A percentile compares a stretch with the other conserved stretches of the same genome.
phyloP scores from a whole-genome alignment of 2,797 vertebrate species.

The Channa striata region DNA sequence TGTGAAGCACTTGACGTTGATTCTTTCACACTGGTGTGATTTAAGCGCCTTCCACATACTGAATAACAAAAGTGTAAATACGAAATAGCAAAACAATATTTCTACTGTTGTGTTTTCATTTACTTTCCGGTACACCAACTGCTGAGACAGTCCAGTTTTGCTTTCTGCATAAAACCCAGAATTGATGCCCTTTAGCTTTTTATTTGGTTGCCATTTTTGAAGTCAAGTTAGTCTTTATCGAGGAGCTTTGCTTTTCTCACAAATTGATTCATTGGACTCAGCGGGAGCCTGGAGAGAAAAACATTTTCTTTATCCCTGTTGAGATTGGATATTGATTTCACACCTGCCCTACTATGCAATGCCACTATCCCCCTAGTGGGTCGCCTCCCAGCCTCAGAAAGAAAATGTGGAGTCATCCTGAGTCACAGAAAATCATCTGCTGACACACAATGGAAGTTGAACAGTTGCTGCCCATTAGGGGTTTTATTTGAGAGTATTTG shows the following conservation, averaged over 20 bases:
- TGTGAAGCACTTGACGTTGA: slow-evolving; percentile 22
- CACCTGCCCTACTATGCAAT: slow-evolving; percentile 60
- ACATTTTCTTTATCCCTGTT: slow-evolving; percentile 73
- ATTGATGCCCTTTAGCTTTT: slow-evolving; percentile 56
- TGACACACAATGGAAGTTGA: slow-evolving; percentile 39
- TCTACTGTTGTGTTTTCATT: slow-evolving; percentile 9
- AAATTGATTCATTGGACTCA: slow-evolving; percentile 74
- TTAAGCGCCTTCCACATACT: neutral
- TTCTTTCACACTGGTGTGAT: slow-evolving; percentile 14
- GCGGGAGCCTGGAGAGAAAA: slow-evolving; percentile 57
- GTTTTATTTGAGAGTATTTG: slow-evolving; percentile 33
- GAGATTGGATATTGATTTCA: slow-evolving; percentile 83
- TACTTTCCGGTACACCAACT: slow-evolving; percentile 4
- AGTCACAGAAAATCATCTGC: slow-evolving; percentile 55
- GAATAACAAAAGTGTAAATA: neutral
- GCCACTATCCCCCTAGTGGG: slow-evolving; percentile 57
- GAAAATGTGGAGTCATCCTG: slow-evolving; percentile 67
- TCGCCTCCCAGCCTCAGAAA: slow-evolving; percentile 43
- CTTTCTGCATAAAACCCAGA: slow-evolving; percentile 30
- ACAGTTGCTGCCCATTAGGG: slow-evolving; percentile 20
- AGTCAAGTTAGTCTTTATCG: slow-evolving; percentile 52
- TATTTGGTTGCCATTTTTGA: slow-evolving; percentile 57
- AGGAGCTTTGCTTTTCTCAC: slow-evolving; percentile 19
- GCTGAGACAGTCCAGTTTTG: slow-evolving; percentile 26
- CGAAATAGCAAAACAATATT: slow-evolving; percentile 9